Base-by-base conservation (phyloP, 1,140 invertebrate genomes). In the Theocolax elegans region DNA sequence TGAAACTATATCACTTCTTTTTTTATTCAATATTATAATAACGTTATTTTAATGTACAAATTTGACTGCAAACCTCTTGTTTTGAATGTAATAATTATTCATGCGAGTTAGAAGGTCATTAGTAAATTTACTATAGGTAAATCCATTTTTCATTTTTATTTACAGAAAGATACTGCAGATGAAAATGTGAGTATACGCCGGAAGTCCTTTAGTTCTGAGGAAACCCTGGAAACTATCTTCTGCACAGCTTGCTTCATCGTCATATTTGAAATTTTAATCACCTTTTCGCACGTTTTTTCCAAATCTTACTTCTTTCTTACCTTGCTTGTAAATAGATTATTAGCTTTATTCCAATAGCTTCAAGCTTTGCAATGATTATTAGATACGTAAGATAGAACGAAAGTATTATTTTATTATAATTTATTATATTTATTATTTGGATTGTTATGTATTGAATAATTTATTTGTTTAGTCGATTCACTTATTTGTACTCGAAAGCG, bases 111-210 rank as follows among this genome's bases (percentile, higher is more conserved):
- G 8, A 1, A 21, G 17, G 0, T 38, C 4, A 42, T 27, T 29
- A 58, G 49, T 74, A 54, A 72, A 70, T 73, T 83, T 79, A 83
- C 74, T 62, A 59, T 67, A 72, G 51, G 74, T 75, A 77, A n/a
- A n/a, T n/a, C n/a, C 72, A 73, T 78, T 77, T 83, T 75, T 63
- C 48, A 74, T 81, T 83, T 80, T 83, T 80, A 75, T 84, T 82
- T 85, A 80, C 84, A 87, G 86, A 83, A 83, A 79, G 80, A 83
- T 69, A 82, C 74, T 77, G 73, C 80, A 74, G 77, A 82, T 49
- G 79, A 84, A 80, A 81, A 76, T 77, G 86, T 87, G 83, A 87
- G 86, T 88, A 86, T 80, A 72, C 73, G 31, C 72, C 62, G 72
- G 74, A 70, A 76, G 72, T 60, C 65, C 65, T 75, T 75, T 71